Conservation (phyloP, 2,888 invertebrate genomes). For the Pristionchus exspectatus region DNA sequence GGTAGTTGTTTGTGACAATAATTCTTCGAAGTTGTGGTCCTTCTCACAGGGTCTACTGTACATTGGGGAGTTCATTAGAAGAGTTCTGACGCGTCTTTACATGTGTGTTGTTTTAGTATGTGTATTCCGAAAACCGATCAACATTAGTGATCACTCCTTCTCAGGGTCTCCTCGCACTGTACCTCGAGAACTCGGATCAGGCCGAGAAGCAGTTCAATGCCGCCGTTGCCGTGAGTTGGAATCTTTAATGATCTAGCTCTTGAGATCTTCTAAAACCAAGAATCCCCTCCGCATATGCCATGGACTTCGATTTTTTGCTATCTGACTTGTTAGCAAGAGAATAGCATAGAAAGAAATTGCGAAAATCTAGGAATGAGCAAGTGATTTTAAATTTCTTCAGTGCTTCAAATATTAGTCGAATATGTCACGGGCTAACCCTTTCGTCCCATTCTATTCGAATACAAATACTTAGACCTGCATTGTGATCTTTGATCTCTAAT, state of each 20-base stretch:
- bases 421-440: neutral
- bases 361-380: neutral
- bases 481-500: neutral
- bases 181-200: slow-evolving; percentile 2
- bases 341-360: neutral
- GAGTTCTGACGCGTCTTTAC: no score
- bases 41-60: neutral
- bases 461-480: neutral
- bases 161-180: slow-evolving; percentile 46
- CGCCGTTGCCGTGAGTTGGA: slow-evolving; percentile 19
- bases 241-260: neutral
- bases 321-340: neutral
- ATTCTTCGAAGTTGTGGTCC: neutral
- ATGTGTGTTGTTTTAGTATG: no score
- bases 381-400: neutral
- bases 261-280: neutral
- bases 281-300: no score
- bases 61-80: no score
- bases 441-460: no score
- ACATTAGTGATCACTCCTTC: neutral
- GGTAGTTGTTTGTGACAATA: neutral
- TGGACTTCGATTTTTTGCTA: no score
- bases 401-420: neutral
- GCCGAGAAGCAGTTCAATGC: slow-evolving; percentile 50
- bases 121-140: neutral